Evolutionary conservation across 2,797 vertebrate genomes (phyloP), one percentile per base, ranked within the genome.

Genomic region (Apogon talboti): DNA sequence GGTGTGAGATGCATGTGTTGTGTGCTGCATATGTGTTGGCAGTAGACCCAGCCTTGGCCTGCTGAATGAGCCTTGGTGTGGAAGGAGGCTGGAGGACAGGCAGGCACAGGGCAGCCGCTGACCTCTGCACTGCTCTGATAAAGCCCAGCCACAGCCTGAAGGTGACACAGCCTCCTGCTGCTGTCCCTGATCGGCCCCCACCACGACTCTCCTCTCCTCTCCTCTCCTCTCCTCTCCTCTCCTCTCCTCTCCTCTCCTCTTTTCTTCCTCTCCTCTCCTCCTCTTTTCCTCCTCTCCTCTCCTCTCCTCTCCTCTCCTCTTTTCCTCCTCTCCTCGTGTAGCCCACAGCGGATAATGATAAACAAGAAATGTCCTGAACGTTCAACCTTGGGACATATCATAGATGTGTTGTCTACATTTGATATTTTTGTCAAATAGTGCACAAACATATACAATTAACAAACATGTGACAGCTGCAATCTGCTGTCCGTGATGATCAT

Each of bases 51-150:
- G 68, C 70, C 51, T 61, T 28, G 73, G 74, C 65, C 63, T 38
- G 3, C 40, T 35, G 49, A 41, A 16, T 5, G 49, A 47, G 64
- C 46, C 65, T 64, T 55, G 59, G 45, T 71, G 64, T 68, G 1
- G 19, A 53, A 59, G 60, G 21, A 51, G 51, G 54, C 42, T 15
- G 35, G 57, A 71, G 57, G 60, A 83, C 75, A 74, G 66, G 63
- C 76, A 64, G 53, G 50, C 57, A 33, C 62, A 6, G 58, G 82
- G 67, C 82, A 79, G 66, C 70, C 52, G 79, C 76, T 86, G 86
- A 89, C 87, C 84, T 73, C 82, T 79, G 78, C 59, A 61, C 75
- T 14, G 51, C 76, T 78, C 52, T 46, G 74, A 83, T 76, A 79
- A 83, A 75, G 45, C 55, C 50, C 69, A 56, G 66, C 18, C 15